These are phyloP conservation scores for Drosophila recens DNA, from an alignment of 2,888 invertebrate genomes.

Conservation along the genomic window DNA sequence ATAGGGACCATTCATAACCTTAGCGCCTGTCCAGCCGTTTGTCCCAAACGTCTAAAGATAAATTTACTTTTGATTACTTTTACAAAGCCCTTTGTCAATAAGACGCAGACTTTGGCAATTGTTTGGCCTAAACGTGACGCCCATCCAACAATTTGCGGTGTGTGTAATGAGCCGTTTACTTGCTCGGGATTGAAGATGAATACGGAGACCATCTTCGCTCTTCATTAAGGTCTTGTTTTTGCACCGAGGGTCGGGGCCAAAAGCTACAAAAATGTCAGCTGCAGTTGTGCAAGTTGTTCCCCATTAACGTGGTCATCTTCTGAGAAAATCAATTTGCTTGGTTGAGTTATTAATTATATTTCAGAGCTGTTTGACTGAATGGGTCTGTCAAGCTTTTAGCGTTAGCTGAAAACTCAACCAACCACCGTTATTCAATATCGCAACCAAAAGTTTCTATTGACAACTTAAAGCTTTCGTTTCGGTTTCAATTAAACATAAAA, in stretches of 20 bases:
- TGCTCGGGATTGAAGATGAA: slow-evolving; percentile 6
- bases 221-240: slow-evolving; percentile 41
- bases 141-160: slow-evolving; percentile 62
- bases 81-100: slow-evolving; percentile 63
- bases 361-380: neutral
- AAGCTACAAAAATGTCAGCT: slow-evolving; percentile 41
- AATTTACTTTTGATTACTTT: slow-evolving; percentile 68
- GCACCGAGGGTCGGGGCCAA: slow-evolving; percentile 33
- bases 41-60: slow-evolving; percentile 55
- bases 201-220: slow-evolving; percentile 25
- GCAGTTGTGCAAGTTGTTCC: slow-evolving; percentile 36
- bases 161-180: slow-evolving; percentile 73
- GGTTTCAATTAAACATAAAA: neutral
- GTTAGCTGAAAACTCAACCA: slow-evolving; percentile 26
- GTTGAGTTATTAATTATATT: slow-evolving; percentile 10
- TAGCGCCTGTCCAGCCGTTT: slow-evolving; percentile 41
- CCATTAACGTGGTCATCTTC: slow-evolving; percentile 28
- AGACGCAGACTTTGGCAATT: slow-evolving; percentile 31
- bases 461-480: slow-evolving; percentile 14
- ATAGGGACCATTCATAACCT: slow-evolving; percentile 34
- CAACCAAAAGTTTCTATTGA: slow-evolving; percentile 41
- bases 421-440: slow-evolving; percentile 52
- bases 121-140: slow-evolving; percentile 55
- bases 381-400: slow-evolving; percentile 41
- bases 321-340: slow-evolving; percentile 20